Base-by-base conservation (phyloP, 2,797 vertebrate genomes). In the Aulostomus chinensis region DNA sequence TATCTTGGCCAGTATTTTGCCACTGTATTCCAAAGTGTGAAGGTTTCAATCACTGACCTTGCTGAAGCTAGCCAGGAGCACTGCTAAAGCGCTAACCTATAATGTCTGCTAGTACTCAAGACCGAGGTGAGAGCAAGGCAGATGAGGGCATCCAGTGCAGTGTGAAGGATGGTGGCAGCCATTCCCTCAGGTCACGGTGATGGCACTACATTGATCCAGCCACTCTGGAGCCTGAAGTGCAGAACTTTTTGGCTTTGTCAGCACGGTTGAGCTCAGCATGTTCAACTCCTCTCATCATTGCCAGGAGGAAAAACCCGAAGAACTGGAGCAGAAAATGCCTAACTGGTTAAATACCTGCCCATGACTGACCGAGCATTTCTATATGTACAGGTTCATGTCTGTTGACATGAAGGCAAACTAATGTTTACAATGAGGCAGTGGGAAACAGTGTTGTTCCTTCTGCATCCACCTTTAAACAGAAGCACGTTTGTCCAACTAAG, bases 141-240 rank as follows among this genome's bases (percentile, higher is more conserved):
- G 78, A 87, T 80, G 85, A 88, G 88, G 85, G 87, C 81, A 84
- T 88, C 70, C 79, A 66, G 80, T 30, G 73, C 76, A 42, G 60
- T 69, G 76, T 88, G 86, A 90, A 70, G 78, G 80, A 90, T 88
- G 81, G 78, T 75, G 76, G 78, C 74, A 85, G 81, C 37, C 42
- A 9, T 58, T 73, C 70, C 83, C 78, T 53, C 65, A 39, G 83
- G 84, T 78, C 72, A 51, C 41, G 9, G 78, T 39, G 76, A 81
- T 72, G 83, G 80, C 68, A 68, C 78, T 42, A 46, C 77, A 88
- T 88, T 80, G 81, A 88, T 87, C 80, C 84, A 85, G 86, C 69
- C 76, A 54, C 78, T 86, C 68, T 4, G 41, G 77, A 73, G 75
- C 78, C 78, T 72, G 58, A 70, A 82, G 82, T 77, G 76, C 73